Base-by-base conservation (phyloP, 1,140 invertebrate genomes). In the Chrysoperla carnea region DNA sequence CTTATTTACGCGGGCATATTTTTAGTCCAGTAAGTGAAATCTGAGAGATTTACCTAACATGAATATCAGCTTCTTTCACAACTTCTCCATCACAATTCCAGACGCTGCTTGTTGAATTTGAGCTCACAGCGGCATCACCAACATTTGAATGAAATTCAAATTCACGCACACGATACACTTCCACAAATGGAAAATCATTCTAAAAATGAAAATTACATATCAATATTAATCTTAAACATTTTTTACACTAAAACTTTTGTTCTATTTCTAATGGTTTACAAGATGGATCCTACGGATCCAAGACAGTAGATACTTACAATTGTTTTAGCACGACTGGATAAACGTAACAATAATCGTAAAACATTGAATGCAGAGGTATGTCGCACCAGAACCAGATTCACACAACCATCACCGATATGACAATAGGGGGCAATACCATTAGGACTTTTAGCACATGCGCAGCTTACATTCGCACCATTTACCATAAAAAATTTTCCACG, bases 1-100 rank as follows among this genome's bases (percentile, higher is more conserved):
- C 11, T 31, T 31, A 31, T 31, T 31, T 31, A 7, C 6, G 29
- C 6, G 29, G 29, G 6, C 6, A 31, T 7, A 7, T 7, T 31
- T 7, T 31, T 7, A 31, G 29, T 7, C 6, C 29, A 7, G 6
- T 31, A 31, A 31, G 11, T 11, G 6, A 7, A 31, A 31, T 31
- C 11, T 11, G 14, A 15, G 11, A 39, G 6, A 48, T 41, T 61
- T 55, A 81, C 81, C 74, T 81, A 49, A 84, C 76, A 50, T 73
- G 70, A 35, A 86, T 67, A 50, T 75, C 69, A 40, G 76, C 66
- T 48, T 77, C 72, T 29, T 69, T 63, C 37, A 88, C 62, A 13
- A 87, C 63, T 59, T 90, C 85, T 8, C 85, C 85, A 61, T 90
- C 85, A 66, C 84, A 88, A 54, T 89, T 88, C 84, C 85, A 90